Evolutionary conservation across 1,140 invertebrate genomes (phyloP).

Genomic region (Oncopodura yosiiana): DNA sequence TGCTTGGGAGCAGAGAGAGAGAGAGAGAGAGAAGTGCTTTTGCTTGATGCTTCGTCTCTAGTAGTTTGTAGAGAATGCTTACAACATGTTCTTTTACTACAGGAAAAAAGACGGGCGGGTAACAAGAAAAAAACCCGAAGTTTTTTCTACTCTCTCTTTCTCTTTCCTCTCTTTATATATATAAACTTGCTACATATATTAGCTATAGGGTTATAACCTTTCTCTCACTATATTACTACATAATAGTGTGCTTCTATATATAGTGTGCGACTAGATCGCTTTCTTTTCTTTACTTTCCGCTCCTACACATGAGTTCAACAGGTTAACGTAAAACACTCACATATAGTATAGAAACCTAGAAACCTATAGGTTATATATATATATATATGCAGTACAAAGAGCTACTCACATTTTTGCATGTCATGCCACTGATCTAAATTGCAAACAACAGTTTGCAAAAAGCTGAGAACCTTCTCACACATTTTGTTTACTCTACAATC

Average conservation of each 20-base stretch:
- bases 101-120: conserved; percentile 7
- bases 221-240: too few species aligned
- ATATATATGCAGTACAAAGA: not conserved
- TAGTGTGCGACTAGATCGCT: too few species aligned
- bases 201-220: too few species aligned
- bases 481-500: too few species aligned
- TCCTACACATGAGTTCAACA: conserved; percentile 34
- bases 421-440: too few species aligned
- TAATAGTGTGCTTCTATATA: too few species aligned
- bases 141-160: too few species aligned
- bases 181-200: too few species aligned
- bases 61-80: not conserved
- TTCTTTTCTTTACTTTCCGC: conserved; percentile 31
- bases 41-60: not conserved
- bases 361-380: too few species aligned
- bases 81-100: not conserved
- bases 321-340: conserved; percentile 26
- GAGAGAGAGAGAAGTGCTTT: not conserved
- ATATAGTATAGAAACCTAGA: too few species aligned
- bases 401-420: conserved; percentile 18
- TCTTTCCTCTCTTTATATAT: too few species aligned
- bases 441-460: conserved; percentile 17
- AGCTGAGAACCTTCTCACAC: too few species aligned
- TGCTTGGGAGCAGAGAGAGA: not conserved
- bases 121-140: conserved; percentile 21